Conservation (phyloP, 2,888 invertebrate genomes). For the Branchellion lobata region DNA sequence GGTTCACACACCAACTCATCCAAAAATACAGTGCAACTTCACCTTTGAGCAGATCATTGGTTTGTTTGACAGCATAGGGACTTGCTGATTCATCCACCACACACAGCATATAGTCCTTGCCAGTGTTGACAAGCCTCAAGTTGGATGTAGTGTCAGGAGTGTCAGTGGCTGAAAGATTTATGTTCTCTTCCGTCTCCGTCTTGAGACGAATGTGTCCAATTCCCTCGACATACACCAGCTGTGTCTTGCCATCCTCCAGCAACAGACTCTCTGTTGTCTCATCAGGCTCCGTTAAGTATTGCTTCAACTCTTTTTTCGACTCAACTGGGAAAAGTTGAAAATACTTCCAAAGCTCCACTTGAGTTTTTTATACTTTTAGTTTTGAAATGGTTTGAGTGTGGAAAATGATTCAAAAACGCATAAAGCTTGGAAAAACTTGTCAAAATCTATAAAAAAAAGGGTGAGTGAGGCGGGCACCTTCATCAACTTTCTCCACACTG, state of each 20-base stretch:
- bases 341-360: no score
- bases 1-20: no score
- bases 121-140: not conserved
- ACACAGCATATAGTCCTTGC: slow-evolving; percentile 12
- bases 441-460: no score
- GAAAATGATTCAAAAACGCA: no score
- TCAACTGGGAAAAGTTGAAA: not conserved
- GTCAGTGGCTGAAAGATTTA: not conserved
- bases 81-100: not conserved
- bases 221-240: slow-evolving; percentile 14
- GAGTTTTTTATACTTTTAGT: no score
- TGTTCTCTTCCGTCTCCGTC: not conserved
- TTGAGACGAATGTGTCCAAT: slow-evolving; percentile 7
- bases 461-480: no score
- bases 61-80: not conserved
- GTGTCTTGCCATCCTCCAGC: slow-evolving; percentile 13
- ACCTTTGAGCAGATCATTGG: not conserved
- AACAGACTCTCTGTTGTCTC: not conserved
- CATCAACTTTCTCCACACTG: no score
- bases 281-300: not conserved
- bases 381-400: no score
- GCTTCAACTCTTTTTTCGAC: not conserved
- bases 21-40: no score
- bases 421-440: no score
- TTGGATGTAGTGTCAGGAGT: no score